These are phyloP conservation scores for Saccostrea cuccullata DNA, from an alignment of 1,140 invertebrate genomes.

Conservation along the genomic window DNA sequence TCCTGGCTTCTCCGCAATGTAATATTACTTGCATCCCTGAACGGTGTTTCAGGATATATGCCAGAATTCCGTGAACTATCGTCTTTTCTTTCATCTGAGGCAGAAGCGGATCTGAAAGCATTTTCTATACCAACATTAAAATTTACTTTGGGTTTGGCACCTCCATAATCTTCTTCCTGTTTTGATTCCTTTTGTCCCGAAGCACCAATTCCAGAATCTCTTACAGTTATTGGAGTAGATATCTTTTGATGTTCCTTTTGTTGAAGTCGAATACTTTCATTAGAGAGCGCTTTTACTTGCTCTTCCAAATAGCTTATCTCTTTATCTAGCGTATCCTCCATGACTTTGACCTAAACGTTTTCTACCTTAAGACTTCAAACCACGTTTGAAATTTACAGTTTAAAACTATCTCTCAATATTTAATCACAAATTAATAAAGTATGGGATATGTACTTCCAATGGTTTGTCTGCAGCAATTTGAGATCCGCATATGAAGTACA, in stretches of 20 bases:
- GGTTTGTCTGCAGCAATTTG: conserved; percentile 4
- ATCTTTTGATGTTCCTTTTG: neutral
- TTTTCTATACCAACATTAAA: neutral
- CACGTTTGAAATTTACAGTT: neutral
- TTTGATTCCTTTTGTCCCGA: conserved; percentile 1
- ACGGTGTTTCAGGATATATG: neutral
- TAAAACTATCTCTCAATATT: too few species aligned
- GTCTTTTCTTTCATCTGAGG: neutral
- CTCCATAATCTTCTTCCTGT: neutral
- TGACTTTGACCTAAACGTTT: neutral
- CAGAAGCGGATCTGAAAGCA: neutral
- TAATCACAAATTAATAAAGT: neutral
- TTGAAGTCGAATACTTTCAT: neutral
- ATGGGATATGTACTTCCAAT: neutral
- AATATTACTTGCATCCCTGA: neutral
- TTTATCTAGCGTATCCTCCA: conserved; percentile 12
- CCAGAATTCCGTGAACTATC: neutral
- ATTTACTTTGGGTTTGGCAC: neutral
- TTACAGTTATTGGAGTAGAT: neutral
- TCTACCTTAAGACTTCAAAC: neutral
- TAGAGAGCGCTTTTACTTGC: neutral
- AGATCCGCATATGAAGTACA: neutral
- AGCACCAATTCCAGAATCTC: conserved; percentile 25
- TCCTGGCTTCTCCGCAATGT: neutral
- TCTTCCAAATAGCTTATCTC: neutral